These are phyloP conservation scores for Falco berigora DNA, from an alignment of 2,797 vertebrate genomes.

Conservation along the genomic window DNA sequence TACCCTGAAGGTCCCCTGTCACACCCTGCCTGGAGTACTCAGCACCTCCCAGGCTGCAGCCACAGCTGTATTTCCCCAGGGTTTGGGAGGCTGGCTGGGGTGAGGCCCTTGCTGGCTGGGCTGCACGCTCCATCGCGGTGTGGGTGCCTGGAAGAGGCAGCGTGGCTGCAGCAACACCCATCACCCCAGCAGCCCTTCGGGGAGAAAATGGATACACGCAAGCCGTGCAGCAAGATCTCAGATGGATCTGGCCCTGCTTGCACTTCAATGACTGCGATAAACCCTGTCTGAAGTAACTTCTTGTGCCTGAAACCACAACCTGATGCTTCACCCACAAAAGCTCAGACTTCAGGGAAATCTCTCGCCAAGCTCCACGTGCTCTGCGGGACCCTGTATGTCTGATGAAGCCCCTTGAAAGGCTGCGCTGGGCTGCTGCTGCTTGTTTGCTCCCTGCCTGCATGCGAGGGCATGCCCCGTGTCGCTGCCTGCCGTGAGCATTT, in stretches of 20 bases:
- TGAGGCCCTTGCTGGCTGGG: not conserved
- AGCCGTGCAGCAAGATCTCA: not conserved
- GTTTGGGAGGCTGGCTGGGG: not conserved
- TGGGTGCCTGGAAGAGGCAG: not conserved
- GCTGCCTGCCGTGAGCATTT: not conserved
- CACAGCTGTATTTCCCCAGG: not conserved
- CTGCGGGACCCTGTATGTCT: accelerated
- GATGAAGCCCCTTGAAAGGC: not conserved
- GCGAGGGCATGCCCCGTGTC: not conserved
- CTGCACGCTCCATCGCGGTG: accelerated
- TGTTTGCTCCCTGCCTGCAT: not conserved
- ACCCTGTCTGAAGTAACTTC: not conserved
- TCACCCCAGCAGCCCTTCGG: not conserved
- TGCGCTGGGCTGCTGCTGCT: not conserved
- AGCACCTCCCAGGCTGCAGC: not conserved
- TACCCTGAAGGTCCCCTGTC: too few relatives aligned
- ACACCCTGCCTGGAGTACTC: accelerated
- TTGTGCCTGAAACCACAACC: not conserved
- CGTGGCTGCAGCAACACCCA: accelerated
- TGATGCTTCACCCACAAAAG: accelerated
- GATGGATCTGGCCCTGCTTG: not conserved
- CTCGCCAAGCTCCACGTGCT: accelerated
- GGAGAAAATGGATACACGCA: not conserved
- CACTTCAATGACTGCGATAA: not conserved
- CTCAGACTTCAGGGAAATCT: not conserved